Evolutionary conservation across 2,797 vertebrate genomes (phyloP).

Genomic region (Lagothrix lagotricha): DNA sequence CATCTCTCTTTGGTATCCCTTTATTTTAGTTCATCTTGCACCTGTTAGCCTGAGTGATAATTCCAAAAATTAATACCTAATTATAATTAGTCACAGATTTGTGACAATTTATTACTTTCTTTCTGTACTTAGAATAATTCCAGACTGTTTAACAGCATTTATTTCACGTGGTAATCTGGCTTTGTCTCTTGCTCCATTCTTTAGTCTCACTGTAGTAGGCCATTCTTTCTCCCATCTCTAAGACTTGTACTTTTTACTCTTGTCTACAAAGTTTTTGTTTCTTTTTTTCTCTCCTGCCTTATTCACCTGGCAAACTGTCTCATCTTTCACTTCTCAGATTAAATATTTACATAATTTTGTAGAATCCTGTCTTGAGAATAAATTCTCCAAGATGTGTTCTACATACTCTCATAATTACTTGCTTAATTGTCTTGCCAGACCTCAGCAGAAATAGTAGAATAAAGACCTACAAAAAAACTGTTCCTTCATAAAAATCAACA

Average conservation of each 20-base stretch:
- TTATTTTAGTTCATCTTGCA: background rate
- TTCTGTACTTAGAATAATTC: background rate
- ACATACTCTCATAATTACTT: background rate
- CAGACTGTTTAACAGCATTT: background rate
- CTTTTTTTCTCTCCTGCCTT: background rate
- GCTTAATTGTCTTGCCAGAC: background rate
- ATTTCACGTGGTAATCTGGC: background rate
- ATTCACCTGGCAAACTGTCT: background rate
- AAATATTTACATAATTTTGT: background rate
- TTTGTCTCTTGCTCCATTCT: background rate
- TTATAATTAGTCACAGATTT: background rate
- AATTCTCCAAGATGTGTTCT: background rate
- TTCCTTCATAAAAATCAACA: background rate
- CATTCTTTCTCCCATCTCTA: background rate
- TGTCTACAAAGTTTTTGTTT: background rate
- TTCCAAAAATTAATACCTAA: background rate
- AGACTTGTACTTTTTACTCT: background rate
- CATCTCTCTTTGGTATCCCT: background rate
- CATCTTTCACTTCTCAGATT: background rate
- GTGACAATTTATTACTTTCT: background rate
- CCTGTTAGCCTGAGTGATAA: background rate
- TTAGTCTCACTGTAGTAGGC: background rate
- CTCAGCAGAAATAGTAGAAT: background rate
- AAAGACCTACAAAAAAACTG: background rate
- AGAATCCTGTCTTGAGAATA: background rate